Percentiles rank a stretch among this genome's conserved stretches.
Evolutionary conservation across 2,888 invertebrate genomes (phyloP).

Genomic region (Hirtodrosophila histrioides): DNA sequence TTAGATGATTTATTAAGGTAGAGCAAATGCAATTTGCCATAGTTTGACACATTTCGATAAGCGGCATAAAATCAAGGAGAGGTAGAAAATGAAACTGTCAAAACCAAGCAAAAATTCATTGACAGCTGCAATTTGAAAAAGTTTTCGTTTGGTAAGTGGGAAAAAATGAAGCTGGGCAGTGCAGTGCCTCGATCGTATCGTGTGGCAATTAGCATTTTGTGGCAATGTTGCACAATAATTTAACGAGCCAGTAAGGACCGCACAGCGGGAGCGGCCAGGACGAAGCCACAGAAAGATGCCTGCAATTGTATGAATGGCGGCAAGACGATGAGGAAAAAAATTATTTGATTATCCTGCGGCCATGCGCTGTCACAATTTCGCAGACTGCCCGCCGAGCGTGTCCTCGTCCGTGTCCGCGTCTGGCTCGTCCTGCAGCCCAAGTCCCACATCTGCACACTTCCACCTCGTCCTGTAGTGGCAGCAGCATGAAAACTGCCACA

Average conservation of each 20-base stretch:
- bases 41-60: constrained; percentile 78
- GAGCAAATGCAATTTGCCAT: constrained; percentile 55
- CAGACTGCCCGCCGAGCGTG: constrained; percentile 72
- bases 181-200: constrained; percentile 69
- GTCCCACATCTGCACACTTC: constrained; percentile 10
- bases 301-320: constrained; percentile 44
- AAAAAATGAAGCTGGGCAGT: constrained; percentile 18
- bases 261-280: constrained; percentile 38
- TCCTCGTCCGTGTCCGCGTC: constrained; percentile 20
- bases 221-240: constrained; percentile 80
- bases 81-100: constrained; percentile 55
- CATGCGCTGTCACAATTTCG: constrained; percentile 82
- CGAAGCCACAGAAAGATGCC: constrained; percentile 45
- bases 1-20: constrained; percentile 60
- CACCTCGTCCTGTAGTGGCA: constrained; percentile 15
- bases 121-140: constrained; percentile 76
- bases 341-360: constrained; percentile 82
- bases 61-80: constrained; percentile 7
- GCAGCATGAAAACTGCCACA: constrained; percentile 73
- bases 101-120: constrained; percentile 61
- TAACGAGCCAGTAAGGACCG: constrained; percentile 54
- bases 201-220: constrained; percentile 80
- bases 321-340: constrained; percentile 58
- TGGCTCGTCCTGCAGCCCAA: constrained; percentile 11
- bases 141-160: constrained; percentile 28